Base-by-base conservation (phyloP, 2,888 invertebrate genomes). In the Tetranychus piercei region DNA sequence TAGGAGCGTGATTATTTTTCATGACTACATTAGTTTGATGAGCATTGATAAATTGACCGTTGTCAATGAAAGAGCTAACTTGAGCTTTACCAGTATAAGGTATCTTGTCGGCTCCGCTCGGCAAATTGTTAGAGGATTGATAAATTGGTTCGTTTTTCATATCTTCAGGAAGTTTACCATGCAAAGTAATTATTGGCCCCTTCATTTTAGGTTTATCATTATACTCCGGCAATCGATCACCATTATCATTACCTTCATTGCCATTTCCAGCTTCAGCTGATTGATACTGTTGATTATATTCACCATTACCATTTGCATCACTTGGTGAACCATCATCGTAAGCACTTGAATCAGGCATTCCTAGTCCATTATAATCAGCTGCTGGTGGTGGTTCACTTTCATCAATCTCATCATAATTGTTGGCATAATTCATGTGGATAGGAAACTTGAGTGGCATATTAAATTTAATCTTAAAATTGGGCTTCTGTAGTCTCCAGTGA, bases 381-480 rank as follows among this genome's bases (percentile, higher is more conserved):
- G 44, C 15, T 22, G 22, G 1, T 11, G 20, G 22, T 8, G 18
- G 9, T 20, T 5, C n/a, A 22, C 20, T 20, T 20, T 69, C 69
- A 22, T 69, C 69, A 9, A 22, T 23, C 69, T 69, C 69, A 23
- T 69, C 69, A 9, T 69, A 69, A 23, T 69, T 69, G 11, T 69
- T 23, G 44, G 23, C 71, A 44, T 71, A 45, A 45, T 71, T 71
- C 71, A 71, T 20, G 9, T 71, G 44, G 43, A 71, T n/a, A 45
- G 71, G 71, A n/a, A 71, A 45, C 55, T 76, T 76, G 55, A 76
- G 64, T 23, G 77, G 77, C 9, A 77, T 45, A 22, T 75, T 77
- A 11, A 77, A 74, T 43, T 75, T 72, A 34, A 77, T 73, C n/a
- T 74, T 69, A 22, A 77, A 77, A 44, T 76, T 74, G 44, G 76